Percentiles rank a stretch among this genome's conserved stretches.
These are phyloP conservation scores for Ellobium chinense DNA, from an alignment of 2,888 invertebrate genomes.

Conservation along the genomic window DNA sequence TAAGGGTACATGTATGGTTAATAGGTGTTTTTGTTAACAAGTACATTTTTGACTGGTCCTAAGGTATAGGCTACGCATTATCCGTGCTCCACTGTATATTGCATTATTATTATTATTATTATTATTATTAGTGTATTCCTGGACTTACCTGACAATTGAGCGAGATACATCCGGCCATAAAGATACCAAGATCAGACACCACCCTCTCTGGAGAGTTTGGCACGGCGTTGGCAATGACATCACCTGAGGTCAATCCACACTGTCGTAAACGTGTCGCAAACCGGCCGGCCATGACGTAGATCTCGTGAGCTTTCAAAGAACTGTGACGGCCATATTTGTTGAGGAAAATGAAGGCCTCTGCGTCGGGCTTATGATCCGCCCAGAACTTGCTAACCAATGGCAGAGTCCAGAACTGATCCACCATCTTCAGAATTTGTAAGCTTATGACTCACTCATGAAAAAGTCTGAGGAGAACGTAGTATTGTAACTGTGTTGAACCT, in stretches of 20 bases:
- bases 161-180: constrained; percentile 39
- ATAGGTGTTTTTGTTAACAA: no score
- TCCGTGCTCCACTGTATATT: no score
- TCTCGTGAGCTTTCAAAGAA: neutral
- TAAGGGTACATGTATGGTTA: no score
- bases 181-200: constrained; percentile 40
- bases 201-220: constrained; percentile 45
- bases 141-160: constrained; percentile 43
- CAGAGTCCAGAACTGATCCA: constrained; percentile 11
- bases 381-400: constrained; percentile 2
- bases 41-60: no score
- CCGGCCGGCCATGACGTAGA: neutral
- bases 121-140: no score
- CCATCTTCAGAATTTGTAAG: no score
- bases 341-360: constrained; percentile 13
- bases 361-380: constrained; percentile 2
- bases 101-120: no score
- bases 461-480: no score
- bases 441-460: no score
- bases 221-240: constrained; percentile 43
- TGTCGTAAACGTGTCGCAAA: constrained; percentile 23
- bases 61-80: no score
- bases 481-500: no score
- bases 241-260: constrained; percentile 31
- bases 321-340: constrained; percentile 16